A percentile compares a stretch with the other conserved stretches of the same genome.
These are phyloP conservation scores for Toxotes jaculatrix DNA, from an alignment of 2,113 vertebrate species.

Conservation along the genomic window DNA sequence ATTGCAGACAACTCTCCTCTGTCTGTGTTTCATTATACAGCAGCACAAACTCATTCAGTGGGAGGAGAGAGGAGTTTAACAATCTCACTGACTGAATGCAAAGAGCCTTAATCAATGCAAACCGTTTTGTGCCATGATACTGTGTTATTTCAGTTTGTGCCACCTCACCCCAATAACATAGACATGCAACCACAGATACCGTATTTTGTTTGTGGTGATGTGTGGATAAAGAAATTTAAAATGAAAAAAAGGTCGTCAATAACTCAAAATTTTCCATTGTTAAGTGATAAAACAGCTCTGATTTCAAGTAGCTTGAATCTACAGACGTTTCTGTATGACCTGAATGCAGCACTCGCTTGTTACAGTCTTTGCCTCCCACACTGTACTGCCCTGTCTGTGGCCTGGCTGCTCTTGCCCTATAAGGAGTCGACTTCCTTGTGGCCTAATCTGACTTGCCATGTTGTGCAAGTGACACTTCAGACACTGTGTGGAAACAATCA, in stretches of 20 bases:
- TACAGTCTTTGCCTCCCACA: not conserved
- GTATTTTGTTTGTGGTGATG: not conserved
- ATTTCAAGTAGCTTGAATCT: not conserved
- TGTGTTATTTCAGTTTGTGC: not conserved
- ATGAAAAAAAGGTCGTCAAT: not conserved
- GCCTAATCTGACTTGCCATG: constrained; percentile 32
- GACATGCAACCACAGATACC: not conserved
- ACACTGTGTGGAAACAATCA: constrained; percentile 13
- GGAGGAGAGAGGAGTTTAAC: not conserved
- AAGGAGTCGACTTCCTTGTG: constrained; percentile 31
- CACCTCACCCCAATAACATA: not conserved
- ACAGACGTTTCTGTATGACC: not conserved
- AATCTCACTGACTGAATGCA: not conserved
- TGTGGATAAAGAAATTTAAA: not conserved
- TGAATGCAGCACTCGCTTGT: not conserved
- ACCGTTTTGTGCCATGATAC: not conserved
- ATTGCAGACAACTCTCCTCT: not conserved
- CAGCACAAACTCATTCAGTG: not conserved
- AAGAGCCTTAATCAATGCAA: not conserved
- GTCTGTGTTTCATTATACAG: not conserved
- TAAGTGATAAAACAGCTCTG: not conserved
- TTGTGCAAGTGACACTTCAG: constrained; percentile 23
- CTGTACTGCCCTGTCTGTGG: not conserved
- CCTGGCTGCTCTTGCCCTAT: constrained; percentile 14
- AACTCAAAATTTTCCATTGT: too few species aligned